Evolutionary conservation across 2,888 invertebrate genomes (phyloP).

Genomic region (Bugulina stolonifera): DNA sequence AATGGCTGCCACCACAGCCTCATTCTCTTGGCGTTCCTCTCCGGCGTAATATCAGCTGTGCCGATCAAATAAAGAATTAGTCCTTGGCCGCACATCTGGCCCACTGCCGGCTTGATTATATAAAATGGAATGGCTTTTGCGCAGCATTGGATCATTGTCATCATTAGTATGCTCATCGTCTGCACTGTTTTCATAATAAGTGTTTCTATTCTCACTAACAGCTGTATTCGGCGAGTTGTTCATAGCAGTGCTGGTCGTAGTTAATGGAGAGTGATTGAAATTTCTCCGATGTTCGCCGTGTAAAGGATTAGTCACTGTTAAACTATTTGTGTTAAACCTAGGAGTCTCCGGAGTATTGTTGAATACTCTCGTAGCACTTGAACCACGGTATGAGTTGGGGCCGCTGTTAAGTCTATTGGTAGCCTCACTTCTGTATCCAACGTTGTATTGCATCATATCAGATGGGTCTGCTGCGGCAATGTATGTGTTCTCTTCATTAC

Average conservation of each 20-base stretch:
- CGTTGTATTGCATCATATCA: constrained; percentile 23
- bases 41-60: constrained; percentile 27
- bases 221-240: constrained; percentile 17
- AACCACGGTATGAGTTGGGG: neutral
- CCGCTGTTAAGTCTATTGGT: constrained; percentile 24
- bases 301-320: constrained; percentile 9
- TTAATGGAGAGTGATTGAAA: neutral
- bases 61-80: constrained; percentile 24
- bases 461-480: constrained; percentile 25
- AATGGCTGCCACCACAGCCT: constrained; percentile 1
- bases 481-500: constrained; percentile 26
- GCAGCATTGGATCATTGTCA: neutral
- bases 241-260: constrained; percentile 17
- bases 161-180: constrained; percentile 17
- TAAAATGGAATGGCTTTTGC: neutral
- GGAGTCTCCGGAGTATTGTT: constrained; percentile 6
- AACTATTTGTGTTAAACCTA: constrained; percentile 16
- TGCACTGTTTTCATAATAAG: constrained; percentile 18
- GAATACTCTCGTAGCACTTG: neutral
- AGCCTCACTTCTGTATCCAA: constrained; percentile 17
- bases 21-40: constrained; percentile 2
- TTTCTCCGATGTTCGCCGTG: constrained; percentile 7
- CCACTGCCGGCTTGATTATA: neutral
- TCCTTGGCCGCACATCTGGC: constrained; percentile 3
- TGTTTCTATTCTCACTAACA: constrained; percentile 16